Percentiles rank a stretch among this genome's conserved stretches.
Evolutionary conservation across 37 sponge, comb jelly and placozoan genomes (phyloP).

Genomic region (Corticium candelabrum): DNA sequence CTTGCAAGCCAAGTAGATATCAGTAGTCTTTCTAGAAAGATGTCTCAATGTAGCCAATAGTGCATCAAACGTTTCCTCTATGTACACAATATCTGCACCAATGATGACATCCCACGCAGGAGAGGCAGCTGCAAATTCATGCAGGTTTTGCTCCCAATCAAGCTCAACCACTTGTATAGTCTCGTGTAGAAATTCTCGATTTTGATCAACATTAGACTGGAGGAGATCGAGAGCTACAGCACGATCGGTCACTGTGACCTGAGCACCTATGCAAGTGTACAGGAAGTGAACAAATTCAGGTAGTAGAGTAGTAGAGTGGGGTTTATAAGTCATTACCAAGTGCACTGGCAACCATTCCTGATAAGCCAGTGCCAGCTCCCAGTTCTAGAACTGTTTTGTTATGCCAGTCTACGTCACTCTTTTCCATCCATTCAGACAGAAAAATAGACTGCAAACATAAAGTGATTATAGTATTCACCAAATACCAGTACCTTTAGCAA

Average conservation of each 20-base stretch:
- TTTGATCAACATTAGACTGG: conserved; percentile 20
- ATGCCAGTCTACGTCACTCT: background rate
- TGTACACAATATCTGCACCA: conserved; percentile 63
- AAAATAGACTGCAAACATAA: conserved; percentile 18
- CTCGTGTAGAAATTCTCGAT: conserved; percentile 16
- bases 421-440: conserved; percentile 33
- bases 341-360: conserved; percentile 48
- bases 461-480: too few species aligned
- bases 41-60: conserved; percentile 32
- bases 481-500: background rate
- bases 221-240: conserved; percentile 17
- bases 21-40: conserved; percentile 13
- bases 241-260: conserved; percentile 38
- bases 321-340: conserved; percentile 34
- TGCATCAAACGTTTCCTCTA: conserved; percentile 26
- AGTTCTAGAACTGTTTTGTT: conserved; percentile 48
- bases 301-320: background rate
- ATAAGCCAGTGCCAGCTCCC: conserved; percentile 63
- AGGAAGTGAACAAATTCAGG: too few species aligned
- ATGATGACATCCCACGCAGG: conserved; percentile 46
- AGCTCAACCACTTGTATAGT: conserved; percentile 21
- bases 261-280: conserved; percentile 19
- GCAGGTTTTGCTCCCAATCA: conserved; percentile 26
- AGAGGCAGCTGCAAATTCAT: background rate
- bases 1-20: conserved; percentile 28